These are phyloP conservation scores for Pissodes strobi DNA, from an alignment of 1,140 invertebrate species.

Conservation along the genomic window DNA sequence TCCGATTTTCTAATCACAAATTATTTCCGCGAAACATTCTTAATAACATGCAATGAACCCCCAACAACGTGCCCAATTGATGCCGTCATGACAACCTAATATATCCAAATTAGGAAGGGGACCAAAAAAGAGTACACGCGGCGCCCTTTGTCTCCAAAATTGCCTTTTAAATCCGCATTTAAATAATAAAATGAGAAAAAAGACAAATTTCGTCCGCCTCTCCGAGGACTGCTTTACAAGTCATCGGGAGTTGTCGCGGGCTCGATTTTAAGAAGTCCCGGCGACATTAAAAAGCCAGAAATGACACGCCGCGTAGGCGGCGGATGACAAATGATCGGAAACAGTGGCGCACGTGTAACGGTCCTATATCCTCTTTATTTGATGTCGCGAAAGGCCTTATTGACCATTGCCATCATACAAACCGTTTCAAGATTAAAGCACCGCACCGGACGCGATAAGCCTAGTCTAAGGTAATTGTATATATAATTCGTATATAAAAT, in stretches of 20 bases:
- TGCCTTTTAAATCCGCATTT: conserved; percentile 39
- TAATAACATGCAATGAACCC: no score
- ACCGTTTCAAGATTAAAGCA: no score
- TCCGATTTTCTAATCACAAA: no score
- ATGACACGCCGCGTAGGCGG: conserved; percentile 33
- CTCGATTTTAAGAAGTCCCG: conserved; percentile 34
- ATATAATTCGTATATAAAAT: no score
- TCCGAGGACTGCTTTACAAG: conserved; percentile 40
- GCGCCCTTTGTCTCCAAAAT: conserved; percentile 26
- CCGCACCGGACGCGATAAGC: no score
- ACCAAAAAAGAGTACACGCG: not conserved
- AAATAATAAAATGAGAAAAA: conserved; percentile 41
- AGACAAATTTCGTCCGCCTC: conserved; percentile 34
- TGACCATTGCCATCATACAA: no score
- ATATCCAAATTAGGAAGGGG: conserved; percentile 22
- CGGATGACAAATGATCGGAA: conserved; percentile 51
- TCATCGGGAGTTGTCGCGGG: conserved; percentile 35
- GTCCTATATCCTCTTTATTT: no score
- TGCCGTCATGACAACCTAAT: conserved; percentile 22
- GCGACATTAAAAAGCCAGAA: conserved; percentile 42
- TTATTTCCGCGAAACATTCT: no score
- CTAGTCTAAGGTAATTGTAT: no score
- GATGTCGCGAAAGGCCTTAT: no score
- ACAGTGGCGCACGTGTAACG: conserved; percentile 30
- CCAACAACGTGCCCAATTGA: no score